phyloP scores from a whole-genome alignment of 2,797 vertebrate species.

The Pangasius krempfi region DNA sequence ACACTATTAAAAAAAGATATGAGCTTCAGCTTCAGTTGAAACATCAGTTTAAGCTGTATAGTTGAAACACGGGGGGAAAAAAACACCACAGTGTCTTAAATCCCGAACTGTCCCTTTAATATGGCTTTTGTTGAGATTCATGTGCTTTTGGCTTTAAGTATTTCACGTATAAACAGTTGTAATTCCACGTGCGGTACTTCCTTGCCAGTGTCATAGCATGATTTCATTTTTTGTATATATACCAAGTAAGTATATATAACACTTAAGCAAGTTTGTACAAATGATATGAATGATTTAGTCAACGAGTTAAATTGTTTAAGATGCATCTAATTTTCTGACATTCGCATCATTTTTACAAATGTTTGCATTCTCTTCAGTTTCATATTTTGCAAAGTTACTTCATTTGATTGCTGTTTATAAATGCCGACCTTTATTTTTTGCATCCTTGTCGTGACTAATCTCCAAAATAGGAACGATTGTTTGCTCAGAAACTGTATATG shows the following conservation, averaged over 20 bases:
- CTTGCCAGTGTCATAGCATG: background rate
- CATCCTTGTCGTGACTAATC: background rate
- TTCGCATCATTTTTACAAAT: constrained; percentile 26
- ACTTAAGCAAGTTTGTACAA: constrained; percentile 13
- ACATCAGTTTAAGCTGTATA: no score
- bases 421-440: constrained; percentile 15
- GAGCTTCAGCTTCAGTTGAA: background rate
- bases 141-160: background rate
- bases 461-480: background rate
- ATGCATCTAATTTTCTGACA: background rate
- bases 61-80: background rate
- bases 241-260: no score
- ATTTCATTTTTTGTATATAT: background rate
- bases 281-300: constrained; percentile 10
- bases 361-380: background rate
- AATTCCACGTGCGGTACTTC: background rate
- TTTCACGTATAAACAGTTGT: background rate
- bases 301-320: background rate
- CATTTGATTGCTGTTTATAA: background rate
- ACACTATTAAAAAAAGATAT: background rate
- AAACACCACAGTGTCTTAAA: background rate
- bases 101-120: constrained; percentile 46
- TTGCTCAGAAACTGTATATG: background rate
- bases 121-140: background rate
- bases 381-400: background rate